A percentile compares a stretch with the other conserved stretches of the same genome.
Conservation (phyloP, 2,113 vertebrate genomes). For the Protomyctophum bolini region DNA sequence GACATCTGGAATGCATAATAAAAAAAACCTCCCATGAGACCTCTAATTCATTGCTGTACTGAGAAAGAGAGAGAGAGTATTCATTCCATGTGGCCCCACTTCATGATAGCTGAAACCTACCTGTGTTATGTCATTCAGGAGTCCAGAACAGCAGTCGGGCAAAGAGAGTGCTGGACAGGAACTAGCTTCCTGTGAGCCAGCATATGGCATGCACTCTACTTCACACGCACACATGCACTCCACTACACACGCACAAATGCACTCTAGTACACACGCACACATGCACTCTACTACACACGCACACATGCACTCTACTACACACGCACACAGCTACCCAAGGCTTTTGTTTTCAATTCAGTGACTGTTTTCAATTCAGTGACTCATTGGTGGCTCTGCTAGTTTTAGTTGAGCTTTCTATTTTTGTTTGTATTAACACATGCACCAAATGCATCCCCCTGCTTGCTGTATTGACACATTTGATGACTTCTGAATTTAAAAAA, state of each 20-base stretch:
- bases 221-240: not conserved
- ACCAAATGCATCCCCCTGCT: not conserved
- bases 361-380: too few species aligned
- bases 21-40: not conserved
- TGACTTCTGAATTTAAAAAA: too few species aligned
- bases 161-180: conserved; percentile 31
- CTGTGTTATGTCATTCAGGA: conserved; percentile 42
- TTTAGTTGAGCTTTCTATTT: too few species aligned
- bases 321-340: conserved; percentile 5
- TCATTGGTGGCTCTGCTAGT: too few species aligned
- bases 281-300: not conserved
- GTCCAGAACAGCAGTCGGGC: conserved; percentile 13
- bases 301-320: conserved; percentile 7
- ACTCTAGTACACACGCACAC: conserved; percentile 4
- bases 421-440: not conserved
- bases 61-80: not conserved
- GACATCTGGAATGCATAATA: conserved; percentile 66
- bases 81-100: conserved; percentile 24
- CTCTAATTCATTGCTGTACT: conserved; percentile 23
- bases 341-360: too few species aligned
- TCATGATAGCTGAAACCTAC: conserved; percentile 38
- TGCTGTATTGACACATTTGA: too few species aligned
- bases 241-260: too few species aligned
- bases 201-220: conserved; percentile 9
- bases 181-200: not conserved